phyloP scores from a whole-genome alignment of 2,797 vertebrate species.

The Cyprinodon diabolis region DNA sequence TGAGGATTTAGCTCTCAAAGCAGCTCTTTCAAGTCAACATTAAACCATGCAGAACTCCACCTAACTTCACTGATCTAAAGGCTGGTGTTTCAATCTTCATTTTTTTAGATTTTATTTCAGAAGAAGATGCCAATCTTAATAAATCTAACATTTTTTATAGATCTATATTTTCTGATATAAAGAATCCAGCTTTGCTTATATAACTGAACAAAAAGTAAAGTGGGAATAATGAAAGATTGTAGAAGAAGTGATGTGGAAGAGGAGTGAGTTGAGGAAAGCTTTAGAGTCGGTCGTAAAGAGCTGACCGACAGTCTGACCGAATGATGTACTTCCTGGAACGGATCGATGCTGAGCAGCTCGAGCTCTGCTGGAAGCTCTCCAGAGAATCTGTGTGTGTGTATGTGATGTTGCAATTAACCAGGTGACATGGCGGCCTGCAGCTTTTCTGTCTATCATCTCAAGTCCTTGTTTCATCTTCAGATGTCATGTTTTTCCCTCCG shows the following conservation, averaged over 20 bases:
- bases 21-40: neutral
- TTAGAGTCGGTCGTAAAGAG: constrained; percentile 65
- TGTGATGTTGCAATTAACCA: constrained; percentile 9
- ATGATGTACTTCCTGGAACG: constrained; percentile 55
- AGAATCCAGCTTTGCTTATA: neutral
- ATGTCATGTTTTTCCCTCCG: neutral
- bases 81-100: too few species aligned
- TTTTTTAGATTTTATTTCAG: neutral
- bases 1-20: neutral
- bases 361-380: neutral
- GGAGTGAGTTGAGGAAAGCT: constrained; percentile 20
- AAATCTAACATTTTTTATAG: neutral
- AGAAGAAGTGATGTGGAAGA: neutral
- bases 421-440: neutral
- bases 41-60: neutral
- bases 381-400: constrained; percentile 8
- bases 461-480: neutral
- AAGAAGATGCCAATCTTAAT: neutral
- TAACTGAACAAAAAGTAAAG: neutral
- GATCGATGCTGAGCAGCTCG: constrained; percentile 52
- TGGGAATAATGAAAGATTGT: neutral
- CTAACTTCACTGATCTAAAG: neutral
- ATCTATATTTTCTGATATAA: neutral
- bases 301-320: constrained; percentile 60
- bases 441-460: neutral